Percentiles rank a stretch among this genome's conserved stretches.
phyloP scores from a whole-genome alignment of 2,797 vertebrate species.

The Pantherophis alleghaniensis region DNA sequence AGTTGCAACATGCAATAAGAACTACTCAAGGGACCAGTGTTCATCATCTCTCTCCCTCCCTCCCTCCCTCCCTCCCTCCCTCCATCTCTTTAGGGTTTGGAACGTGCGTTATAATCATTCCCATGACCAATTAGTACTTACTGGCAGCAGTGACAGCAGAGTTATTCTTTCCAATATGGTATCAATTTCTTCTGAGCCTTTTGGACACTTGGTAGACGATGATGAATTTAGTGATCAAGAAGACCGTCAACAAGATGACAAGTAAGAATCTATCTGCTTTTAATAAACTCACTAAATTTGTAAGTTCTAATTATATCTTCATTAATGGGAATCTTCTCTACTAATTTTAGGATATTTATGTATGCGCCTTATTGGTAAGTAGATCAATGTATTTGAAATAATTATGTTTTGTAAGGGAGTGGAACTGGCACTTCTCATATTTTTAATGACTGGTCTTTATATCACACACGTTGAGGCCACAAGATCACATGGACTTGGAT shows the following conservation, averaged over 20 bases:
- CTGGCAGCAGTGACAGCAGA: slow-evolving; percentile 96
- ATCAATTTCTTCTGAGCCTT: slow-evolving; percentile 97
- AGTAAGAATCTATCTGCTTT: slow-evolving; percentile 73
- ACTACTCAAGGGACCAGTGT: background rate
- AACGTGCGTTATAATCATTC: slow-evolving; percentile 98
- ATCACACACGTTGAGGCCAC: background rate
- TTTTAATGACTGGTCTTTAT: background rate
- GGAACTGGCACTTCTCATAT: background rate
- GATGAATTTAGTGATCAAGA: slow-evolving; percentile 94
- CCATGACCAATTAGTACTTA: slow-evolving; percentile 94
- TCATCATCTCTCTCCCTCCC: background rate
- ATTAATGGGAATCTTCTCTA: slow-evolving; percentile 30
- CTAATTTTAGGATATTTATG: slow-evolving; percentile 54
- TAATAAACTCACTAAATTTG: background rate
- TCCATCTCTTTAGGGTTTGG: slow-evolving; percentile 84
- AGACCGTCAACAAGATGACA: slow-evolving; percentile 88
- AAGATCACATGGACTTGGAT: slow-evolving; percentile 3
- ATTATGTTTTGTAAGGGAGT: background rate
- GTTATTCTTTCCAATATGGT: slow-evolving; percentile 99
- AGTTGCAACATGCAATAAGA: background rate
- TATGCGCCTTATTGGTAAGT: slow-evolving; percentile 54
- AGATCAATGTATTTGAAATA: background rate
- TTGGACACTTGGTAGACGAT: slow-evolving; percentile 94
- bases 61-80: too few species aligned
- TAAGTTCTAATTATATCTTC: slow-evolving; percentile 6